Evolutionary conservation across 2,888 invertebrate genomes (phyloP), one percentile per base, ranked within the genome.

Genomic region (Parthenolecanium corni): DNA sequence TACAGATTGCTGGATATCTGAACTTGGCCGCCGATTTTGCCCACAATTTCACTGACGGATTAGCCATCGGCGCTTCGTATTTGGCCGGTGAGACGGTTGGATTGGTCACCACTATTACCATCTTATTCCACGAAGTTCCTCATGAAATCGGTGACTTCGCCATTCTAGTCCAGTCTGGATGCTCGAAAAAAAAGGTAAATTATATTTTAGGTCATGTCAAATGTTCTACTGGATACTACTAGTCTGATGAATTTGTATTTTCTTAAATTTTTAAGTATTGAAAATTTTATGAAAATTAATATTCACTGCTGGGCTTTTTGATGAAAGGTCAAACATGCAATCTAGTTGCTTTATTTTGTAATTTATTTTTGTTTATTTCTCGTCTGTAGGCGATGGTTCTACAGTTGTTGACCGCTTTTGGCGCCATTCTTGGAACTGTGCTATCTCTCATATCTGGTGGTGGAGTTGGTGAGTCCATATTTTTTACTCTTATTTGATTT

Each of bases 81-180:
- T 81, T 96, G 70, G 94, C 92, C 65, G 95, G 96, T 12, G 83
- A 86, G 69, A 87, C 80, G 69, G 80, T 91, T 70, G 92, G 92
- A 25, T 79, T 87, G 62, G 80, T 96, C 14, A 98, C 98, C 16
- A 97, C 97, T 24, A 76, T 95, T 40, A 96, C 96, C 1, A 96
- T 99, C 71, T 79, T 99, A 58, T 76, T 99, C 51, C 98, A 99
- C 74, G 98, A 99, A 79, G 89, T 98, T 66, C 98, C 98, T 38
- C 98, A 99, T 78, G 98, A 98, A 77, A 96, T 98, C 72, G 98
- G 98, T 42, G 98, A 98, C 75, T 99, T 95, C 79, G 98, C 98
- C 14, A 97, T 99, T 73, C 81, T 98, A 62, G 85, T 98, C 64
- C 95, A 97, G 74, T 95, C 96, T 52, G 98, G 98, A 23, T 96